Percentiles rank a stretch among this genome's conserved stretches.
Conservation (phyloP, 1,140 invertebrate genomes). For the Drosophila takahashii region DNA sequence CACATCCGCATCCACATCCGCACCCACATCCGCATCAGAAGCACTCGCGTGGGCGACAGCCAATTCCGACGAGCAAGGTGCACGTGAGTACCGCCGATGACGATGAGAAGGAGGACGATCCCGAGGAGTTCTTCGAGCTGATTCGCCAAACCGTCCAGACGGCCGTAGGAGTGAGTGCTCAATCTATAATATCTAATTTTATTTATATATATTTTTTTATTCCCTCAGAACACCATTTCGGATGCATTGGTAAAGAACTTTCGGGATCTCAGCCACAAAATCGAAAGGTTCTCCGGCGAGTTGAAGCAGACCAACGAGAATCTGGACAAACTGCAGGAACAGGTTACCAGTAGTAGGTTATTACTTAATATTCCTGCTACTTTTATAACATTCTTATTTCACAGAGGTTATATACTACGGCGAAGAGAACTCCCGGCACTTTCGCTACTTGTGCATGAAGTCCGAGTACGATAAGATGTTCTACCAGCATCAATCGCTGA, state of each 20-base stretch:
- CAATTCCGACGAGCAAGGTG: conserved; percentile 8
- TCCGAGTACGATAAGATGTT: conserved; percentile 83
- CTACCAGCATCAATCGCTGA: conserved; percentile 74
- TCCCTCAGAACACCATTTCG: conserved; percentile 52
- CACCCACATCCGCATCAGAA: conserved; percentile 33
- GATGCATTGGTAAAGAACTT: conserved; percentile 69
- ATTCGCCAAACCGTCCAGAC: conserved; percentile 72
- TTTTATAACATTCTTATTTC: not conserved
- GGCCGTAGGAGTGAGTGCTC: conserved; percentile 65
- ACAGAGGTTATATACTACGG: conserved; percentile 78
- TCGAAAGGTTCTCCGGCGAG: conserved; percentile 68
- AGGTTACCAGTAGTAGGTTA: conserved; percentile 70
- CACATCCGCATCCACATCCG: conserved; percentile 6
- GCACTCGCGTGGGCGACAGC: conserved; percentile 27
- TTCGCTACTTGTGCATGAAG: conserved; percentile 83
- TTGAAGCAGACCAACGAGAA: conserved; percentile 67
- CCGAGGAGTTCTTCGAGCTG: conserved; percentile 78
- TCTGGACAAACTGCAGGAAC: conserved; percentile 57
- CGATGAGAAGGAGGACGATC: conserved; percentile 76
- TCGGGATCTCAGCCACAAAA: conserved; percentile 64
- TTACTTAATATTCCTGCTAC: too few species aligned
- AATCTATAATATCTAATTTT: too few species aligned
- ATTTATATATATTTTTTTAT: not conserved
- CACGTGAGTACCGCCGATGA: conserved; percentile 42
- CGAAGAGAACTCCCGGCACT: conserved; percentile 79